Base-by-base conservation (phyloP, 2,797 vertebrate genomes). In the Fistularia tabacaria region DNA sequence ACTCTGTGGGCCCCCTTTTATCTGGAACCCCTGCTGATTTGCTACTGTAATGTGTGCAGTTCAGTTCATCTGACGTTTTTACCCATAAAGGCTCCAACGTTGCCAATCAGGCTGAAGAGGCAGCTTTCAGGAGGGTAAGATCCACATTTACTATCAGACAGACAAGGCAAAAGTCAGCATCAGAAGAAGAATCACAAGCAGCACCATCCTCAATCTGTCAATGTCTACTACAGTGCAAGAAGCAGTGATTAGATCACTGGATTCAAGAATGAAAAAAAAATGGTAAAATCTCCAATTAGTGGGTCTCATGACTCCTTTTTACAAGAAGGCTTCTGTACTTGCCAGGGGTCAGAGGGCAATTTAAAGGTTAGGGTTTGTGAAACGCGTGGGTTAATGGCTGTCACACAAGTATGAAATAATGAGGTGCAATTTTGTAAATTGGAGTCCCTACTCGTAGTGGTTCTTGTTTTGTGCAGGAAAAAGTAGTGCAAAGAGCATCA, bases 21-120 rank as follows among this genome's bases (percentile, higher is more conserved):
- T 44, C 37, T 14, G 47, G 8, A 10, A 10, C 37, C 9, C 25
- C 12, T 8, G 37, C 13, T 14, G 38, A 9, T 11, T 51, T 7
- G 42, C 14, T 3, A 11, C 9, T 12, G 36, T 6, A 40, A 12
- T 36, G 6, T 13, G 55, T 36, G 12, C 14, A 38, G 15, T 49
- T 58, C n/a, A 38, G 11, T 15, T 50, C 46, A 55, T 9, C 2
- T 10, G 13, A 9, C 0, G 25, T 25, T 77, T 92, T 57, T 80
- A 97, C 95, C 95, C 94, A 95, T 95, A 84, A 97, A 94, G 63
- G 94, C 94, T 77, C 94, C 95, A 40, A 95, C 74, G 48, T 97
- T 97, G 57, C 94, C 93, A 46, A 97, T 94, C 77, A 97, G 90
- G 79, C 95, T 97, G 91, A 97, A 96, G 74, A 97, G 87, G 71